phyloP scores from a whole-genome alignment of 2,888 invertebrate genomes.

The Lasius platythorax region DNA sequence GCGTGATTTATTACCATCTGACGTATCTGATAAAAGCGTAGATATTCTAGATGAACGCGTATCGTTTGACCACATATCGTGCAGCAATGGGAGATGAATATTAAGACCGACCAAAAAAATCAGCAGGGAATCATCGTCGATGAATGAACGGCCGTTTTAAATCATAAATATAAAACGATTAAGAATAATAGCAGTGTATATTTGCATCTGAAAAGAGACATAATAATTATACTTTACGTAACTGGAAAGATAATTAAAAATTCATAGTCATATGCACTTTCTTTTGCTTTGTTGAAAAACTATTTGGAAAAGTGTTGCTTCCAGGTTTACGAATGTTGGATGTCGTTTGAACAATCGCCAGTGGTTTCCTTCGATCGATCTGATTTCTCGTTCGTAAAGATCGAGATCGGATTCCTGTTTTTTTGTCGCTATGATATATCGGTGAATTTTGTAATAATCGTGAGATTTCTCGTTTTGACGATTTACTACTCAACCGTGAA shows the following conservation, averaged over 20 bases:
- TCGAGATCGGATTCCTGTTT: not conserved
- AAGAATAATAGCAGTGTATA: constrained; percentile 3
- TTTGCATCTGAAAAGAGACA: not conserved
- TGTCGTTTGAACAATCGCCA: constrained; percentile 35
- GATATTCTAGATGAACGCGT: constrained; percentile 25
- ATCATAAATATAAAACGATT: constrained; percentile 3
- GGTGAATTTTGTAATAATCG: constrained; percentile 3
- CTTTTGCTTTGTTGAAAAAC: constrained; percentile 29
- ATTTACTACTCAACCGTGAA: not conserved
- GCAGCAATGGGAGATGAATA: not conserved
- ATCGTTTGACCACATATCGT: constrained; percentile 23
- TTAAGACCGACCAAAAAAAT: constrained; percentile 6
- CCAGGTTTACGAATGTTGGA: constrained; percentile 48
- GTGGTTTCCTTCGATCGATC: constrained; percentile 9
- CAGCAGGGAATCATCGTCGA: not conserved
- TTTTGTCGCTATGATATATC: not conserved
- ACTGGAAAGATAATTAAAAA: not conserved
- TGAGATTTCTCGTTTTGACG: not conserved
- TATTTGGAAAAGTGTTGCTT: constrained; percentile 42
- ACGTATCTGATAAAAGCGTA: constrained; percentile 39
- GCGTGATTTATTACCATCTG: constrained; percentile 45
- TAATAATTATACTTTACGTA: not conserved
- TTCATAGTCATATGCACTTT: not conserved
- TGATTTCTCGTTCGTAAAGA: not conserved
- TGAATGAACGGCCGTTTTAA: not conserved